Evolutionary conservation across 2,888 invertebrate species (phyloP), one percentile per base, ranked within the genome.

Genomic region (Nasonia oneida): DNA sequence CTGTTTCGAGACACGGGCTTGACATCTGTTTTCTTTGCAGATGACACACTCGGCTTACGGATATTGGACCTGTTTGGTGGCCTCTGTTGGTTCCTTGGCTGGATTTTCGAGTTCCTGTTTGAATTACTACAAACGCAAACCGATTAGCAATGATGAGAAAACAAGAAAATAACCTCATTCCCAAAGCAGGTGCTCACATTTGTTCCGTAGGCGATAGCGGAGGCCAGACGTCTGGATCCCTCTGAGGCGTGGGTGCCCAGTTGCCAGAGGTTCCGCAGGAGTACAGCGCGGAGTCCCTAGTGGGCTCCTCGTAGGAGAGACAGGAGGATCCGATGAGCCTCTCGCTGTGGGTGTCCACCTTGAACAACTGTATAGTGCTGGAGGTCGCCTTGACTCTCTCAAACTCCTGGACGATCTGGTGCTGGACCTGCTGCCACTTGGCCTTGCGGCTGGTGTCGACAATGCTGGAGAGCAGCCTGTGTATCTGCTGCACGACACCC

Each of bases 341-440:
- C 84, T 95, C 94, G 8, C 92, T 94, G 93, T 92, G 96, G 1
- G 96, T 95, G 88, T 96, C 97, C 86, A 95, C 95, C 93, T 96
- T 96, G 91, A 98, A 97, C 90, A 97, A 95, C 90, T 96, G 96
- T 87, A 98, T 93, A 2, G 97, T 96, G 71, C 95, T 95, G 90
- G 96, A 96, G 29, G 97, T 96, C 87, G 96, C 96, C 93, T 98
- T 98, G 75, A 99, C 96, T 93, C 97, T 97, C 91, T 98, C 97
- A 93, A 97, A 98, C 93, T 99, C 99, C 84, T 96, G 95, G 71
- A 96, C 96, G 91, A 99, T 96, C 93, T 98, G 97, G 91, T 97
- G 97, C 92, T 98, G 97, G 37, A 98, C 98, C 95, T 97, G 95
- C 93, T 97, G 97, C 98, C 98, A 98, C 94, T 97, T 97, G 86